Evolutionary conservation across 2,888 invertebrate species (phyloP).

Genomic region (Platynereis dumerilii): DNA sequence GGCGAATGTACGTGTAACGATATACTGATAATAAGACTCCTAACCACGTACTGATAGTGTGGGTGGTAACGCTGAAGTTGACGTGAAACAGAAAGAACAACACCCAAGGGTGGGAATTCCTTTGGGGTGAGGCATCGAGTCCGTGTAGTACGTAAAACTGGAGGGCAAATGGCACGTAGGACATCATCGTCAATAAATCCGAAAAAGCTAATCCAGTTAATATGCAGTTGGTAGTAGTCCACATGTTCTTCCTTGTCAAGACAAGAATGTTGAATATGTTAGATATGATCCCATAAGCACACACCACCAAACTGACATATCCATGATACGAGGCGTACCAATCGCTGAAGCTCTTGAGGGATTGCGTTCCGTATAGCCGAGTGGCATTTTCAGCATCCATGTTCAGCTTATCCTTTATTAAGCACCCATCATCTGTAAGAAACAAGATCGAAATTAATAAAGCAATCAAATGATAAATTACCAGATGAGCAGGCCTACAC

Average conservation of each 20-base stretch:
- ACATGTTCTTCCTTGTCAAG: conserved; percentile 82
- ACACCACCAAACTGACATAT: conserved; percentile 83
- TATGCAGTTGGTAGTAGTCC: conserved; percentile 87
- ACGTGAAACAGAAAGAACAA: conserved; percentile 75
- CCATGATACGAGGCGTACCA: conserved; percentile 73
- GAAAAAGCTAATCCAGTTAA: conserved; percentile 84
- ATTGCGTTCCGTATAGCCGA: conserved; percentile 10
- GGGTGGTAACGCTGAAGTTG: conserved; percentile 83
- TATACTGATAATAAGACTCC: conserved; percentile 91
- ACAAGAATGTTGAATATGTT: conserved; percentile 92
- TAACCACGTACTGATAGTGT: conserved; percentile 91
- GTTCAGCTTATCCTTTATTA: not conserved
- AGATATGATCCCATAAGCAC: conserved; percentile 86
- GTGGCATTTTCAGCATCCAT: not conserved
- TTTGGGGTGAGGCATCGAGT: conserved; percentile 40
- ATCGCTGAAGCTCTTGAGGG: conserved; percentile 40
- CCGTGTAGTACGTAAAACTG: conserved; percentile 66
- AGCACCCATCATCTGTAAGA: too few relatives aligned
- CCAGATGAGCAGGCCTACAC: too few relatives aligned
- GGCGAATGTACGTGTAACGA: conserved; percentile 75
- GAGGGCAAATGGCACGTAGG: conserved; percentile 88
- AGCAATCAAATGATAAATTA: too few relatives aligned
- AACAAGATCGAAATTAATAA: too few relatives aligned
- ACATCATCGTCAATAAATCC: conserved; percentile 85
- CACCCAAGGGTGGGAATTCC: conserved; percentile 61